phyloP scores from a whole-genome alignment of 2,797 vertebrate genomes.

The Hydrocynus forskahlii region DNA sequence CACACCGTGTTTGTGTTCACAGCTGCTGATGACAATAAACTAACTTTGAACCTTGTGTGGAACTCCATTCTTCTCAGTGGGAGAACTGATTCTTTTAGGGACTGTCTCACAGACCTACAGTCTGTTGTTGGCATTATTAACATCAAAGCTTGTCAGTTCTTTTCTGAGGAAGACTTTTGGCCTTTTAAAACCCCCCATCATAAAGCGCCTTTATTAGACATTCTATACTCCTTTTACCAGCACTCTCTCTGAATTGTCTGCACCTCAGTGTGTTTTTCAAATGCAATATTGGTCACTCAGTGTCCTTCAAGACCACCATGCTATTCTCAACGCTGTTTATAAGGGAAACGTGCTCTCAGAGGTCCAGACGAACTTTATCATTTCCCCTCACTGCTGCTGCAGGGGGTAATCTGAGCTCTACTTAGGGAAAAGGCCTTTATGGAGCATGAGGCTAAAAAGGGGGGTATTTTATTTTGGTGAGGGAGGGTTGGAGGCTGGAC shows the following conservation, averaged over 20 bases:
- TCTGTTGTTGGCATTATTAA: no score
- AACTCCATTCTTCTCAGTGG: no score
- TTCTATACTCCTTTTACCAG: not conserved
- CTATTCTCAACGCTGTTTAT: slow-evolving; percentile 75
- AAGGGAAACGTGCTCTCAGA: slow-evolving; percentile 60
- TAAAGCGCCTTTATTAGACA: not conserved
- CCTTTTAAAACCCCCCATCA: not conserved
- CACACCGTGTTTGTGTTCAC: no score
- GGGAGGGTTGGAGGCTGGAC: not conserved
- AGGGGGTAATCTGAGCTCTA: not conserved
- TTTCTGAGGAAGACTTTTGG: no score
- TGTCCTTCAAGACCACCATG: not conserved
- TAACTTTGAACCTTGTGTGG: no score
- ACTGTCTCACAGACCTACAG: no score
- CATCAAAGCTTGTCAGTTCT: no score
- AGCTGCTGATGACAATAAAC: no score
- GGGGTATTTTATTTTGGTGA: not conserved
- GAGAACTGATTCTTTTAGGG: no score
- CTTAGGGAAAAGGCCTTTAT: not conserved
- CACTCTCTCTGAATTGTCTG: not conserved
- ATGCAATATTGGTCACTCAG: not conserved
- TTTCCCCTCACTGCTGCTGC: not conserved
- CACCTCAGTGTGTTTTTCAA: no score
- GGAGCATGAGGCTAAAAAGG: not conserved
- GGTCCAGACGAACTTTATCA: slow-evolving; percentile 32